phyloP scores from a whole-genome alignment of 64 coral and sea anemone genomes.

The Stichodactyla helianthus region DNA sequence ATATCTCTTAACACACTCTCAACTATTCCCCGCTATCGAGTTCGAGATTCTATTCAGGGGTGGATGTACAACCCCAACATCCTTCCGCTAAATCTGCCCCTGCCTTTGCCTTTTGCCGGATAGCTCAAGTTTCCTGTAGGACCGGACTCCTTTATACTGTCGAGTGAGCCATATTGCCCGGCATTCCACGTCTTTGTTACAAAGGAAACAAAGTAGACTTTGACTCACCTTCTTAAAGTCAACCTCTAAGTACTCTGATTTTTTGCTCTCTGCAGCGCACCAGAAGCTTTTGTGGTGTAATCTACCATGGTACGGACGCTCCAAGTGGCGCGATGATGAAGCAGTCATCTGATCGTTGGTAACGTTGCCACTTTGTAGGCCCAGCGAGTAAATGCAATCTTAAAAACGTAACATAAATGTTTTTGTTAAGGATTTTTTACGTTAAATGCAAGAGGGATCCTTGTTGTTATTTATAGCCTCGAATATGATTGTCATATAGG shows the following conservation, averaged over 20 bases:
- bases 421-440: neutral
- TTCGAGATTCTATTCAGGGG: too few relatives aligned
- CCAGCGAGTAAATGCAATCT: constrained; percentile 51
- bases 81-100: too few relatives aligned
- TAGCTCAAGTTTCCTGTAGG: too few relatives aligned
- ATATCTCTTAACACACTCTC: too few relatives aligned
- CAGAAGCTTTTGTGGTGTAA: constrained; percentile 31
- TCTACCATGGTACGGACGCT: constrained; percentile 31
- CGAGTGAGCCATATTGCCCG: too few relatives aligned
- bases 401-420: neutral
- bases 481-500: too few relatives aligned
- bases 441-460: neutral
- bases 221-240: constrained; percentile 41
- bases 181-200: too few relatives aligned
- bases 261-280: constrained; percentile 37
- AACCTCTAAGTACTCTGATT: constrained; percentile 55
- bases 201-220: too few relatives aligned
- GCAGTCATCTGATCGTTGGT: constrained; percentile 50
- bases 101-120: too few relatives aligned
- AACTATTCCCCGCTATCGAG: too few relatives aligned
- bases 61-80: too few relatives aligned
- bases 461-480: neutral
- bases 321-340: neutral
- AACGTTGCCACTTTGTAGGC: constrained; percentile 29
- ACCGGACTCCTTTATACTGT: too few relatives aligned